Evolutionary conservation across 2,797 vertebrate genomes (phyloP).

Genomic region (Acanthurus lineatus): DNA sequence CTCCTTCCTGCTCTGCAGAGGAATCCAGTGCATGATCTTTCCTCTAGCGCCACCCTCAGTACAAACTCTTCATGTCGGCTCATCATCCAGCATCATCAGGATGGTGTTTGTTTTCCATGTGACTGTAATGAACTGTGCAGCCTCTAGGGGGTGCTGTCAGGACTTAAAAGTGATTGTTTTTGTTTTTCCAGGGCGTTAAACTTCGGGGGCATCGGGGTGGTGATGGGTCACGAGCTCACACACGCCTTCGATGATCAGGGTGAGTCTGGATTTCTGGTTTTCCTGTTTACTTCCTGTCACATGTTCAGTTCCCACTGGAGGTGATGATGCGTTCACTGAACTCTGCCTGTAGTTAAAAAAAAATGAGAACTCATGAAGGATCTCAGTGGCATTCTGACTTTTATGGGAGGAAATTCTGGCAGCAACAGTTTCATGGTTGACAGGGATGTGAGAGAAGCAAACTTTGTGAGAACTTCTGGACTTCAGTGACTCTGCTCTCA

Average conservation of each 20-base stretch:
- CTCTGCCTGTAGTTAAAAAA: background rate
- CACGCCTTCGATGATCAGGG: constrained; percentile 94
- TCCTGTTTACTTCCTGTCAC: constrained; percentile 3
- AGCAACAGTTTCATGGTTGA: too few species aligned
- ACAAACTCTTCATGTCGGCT: background rate
- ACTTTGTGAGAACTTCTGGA: too few species aligned
- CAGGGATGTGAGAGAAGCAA: too few species aligned
- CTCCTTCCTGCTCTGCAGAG: background rate
- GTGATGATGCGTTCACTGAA: background rate
- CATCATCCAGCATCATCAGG: background rate
- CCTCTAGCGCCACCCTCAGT: background rate
- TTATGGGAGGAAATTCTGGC: too few species aligned
- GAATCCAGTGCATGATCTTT: too few species aligned
- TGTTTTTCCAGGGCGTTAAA: constrained; percentile 91
- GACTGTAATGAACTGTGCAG: background rate
- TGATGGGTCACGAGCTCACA: constrained; percentile 98
- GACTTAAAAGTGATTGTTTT: background rate
- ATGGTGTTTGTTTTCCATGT: background rate
- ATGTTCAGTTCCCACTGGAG: background rate
- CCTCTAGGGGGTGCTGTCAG: background rate
- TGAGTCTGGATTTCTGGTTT: constrained; percentile 44
- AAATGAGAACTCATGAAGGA: background rate
- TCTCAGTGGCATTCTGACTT: background rate
- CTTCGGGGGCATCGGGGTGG: constrained; percentile 97
- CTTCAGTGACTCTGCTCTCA: background rate